phyloP scores from a whole-genome alignment of 2,113 vertebrate genomes.

The Machaerirhynchus nigripectus region DNA sequence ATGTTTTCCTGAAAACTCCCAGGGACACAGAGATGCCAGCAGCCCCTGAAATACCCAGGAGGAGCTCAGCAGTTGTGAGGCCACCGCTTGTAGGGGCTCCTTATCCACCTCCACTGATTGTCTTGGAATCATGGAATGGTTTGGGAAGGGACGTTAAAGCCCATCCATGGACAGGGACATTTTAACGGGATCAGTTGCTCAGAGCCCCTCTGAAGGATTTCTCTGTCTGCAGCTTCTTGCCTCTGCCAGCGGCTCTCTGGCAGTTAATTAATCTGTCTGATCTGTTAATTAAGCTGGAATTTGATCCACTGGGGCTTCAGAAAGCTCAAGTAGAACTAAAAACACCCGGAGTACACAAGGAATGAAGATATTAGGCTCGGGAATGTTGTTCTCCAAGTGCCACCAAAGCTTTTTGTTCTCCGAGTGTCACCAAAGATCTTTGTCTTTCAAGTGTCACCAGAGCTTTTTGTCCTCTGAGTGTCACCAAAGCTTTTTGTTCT shows the following conservation, averaged over 20 bases:
- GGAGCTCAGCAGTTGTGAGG: background rate
- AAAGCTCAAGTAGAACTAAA: background rate
- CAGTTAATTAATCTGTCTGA: background rate
- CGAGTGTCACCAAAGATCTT: background rate
- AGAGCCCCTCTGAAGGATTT: background rate
- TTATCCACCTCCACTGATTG: rapidly evolving
- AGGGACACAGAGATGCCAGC: background rate
- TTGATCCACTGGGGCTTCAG: background rate
- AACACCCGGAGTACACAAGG: rapidly evolving
- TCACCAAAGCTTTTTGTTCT: background rate
- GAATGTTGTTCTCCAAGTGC: background rate
- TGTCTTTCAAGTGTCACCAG: background rate
- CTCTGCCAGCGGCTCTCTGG: background rate
- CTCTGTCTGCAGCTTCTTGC: background rate
- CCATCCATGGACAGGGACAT: background rate
- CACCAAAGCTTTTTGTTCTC: background rate
- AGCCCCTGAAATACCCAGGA: background rate
- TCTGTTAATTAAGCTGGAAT: background rate
- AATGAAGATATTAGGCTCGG: background rate
- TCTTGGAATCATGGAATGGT: background rate
- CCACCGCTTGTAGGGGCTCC: background rate
- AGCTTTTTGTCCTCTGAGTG: background rate
- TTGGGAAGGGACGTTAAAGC: background rate
- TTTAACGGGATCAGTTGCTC: background rate
- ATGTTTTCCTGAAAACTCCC: background rate